phyloP scores from a whole-genome alignment of 1,140 invertebrate species.

The Pseudomyrmex gracilis region DNA sequence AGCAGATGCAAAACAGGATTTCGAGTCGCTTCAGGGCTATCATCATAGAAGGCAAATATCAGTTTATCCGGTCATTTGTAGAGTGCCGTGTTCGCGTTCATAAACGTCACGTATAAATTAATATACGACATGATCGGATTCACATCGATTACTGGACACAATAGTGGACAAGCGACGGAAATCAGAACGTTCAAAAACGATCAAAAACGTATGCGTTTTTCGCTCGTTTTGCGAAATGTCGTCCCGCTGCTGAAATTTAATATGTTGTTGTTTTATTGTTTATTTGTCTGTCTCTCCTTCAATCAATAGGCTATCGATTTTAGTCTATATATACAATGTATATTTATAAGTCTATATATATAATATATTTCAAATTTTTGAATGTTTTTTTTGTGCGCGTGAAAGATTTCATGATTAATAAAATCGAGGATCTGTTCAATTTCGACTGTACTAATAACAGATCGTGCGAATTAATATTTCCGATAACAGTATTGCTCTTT shows the following conservation, averaged over 20 bases:
- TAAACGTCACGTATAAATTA: slow-evolving; percentile 30
- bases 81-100: not conserved
- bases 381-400: too few relatives aligned
- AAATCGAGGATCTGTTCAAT: too few relatives aligned
- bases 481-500: too few relatives aligned
- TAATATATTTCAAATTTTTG: too few relatives aligned
- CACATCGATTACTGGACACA: not conserved
- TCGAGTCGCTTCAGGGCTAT: not conserved
- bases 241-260: not conserved
- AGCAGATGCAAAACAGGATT: not conserved
- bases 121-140: slow-evolving; percentile 23
- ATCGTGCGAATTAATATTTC: too few relatives aligned
- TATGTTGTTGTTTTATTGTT: not conserved
- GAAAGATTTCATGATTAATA: too few relatives aligned
- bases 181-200: not conserved
- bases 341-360: too few relatives aligned
- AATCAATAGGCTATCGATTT: not conserved
- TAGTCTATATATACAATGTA: not conserved
- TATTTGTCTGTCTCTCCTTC: not conserved
- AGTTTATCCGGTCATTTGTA: slow-evolving; percentile 30
- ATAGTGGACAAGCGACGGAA: slow-evolving; percentile 3
- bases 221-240: not conserved
- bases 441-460: too few relatives aligned
- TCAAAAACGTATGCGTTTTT: not conserved
- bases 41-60: slow-evolving; percentile 27